Evolutionary conservation across 1,140 invertebrate genomes (phyloP).

Genomic region (Episyrphus balteatus): DNA sequence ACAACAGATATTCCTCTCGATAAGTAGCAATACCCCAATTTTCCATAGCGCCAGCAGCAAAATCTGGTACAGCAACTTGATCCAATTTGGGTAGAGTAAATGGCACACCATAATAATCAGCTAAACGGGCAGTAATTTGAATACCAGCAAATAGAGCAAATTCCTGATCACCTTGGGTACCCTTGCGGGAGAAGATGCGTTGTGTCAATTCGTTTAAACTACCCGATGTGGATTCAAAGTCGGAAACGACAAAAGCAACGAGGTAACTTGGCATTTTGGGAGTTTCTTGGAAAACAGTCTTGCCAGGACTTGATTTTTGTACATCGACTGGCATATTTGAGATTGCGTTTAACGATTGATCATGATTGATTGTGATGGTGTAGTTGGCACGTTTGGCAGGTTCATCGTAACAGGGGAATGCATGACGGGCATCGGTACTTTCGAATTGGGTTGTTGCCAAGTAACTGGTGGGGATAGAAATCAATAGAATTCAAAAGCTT

Average conservation of each 20-base stretch:
- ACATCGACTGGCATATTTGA: slow-evolving; percentile 57
- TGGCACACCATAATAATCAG: slow-evolving; percentile 19
- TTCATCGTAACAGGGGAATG: slow-evolving; percentile 86
- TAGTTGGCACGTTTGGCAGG: slow-evolving; percentile 72
- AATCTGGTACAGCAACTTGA: slow-evolving; percentile 30
- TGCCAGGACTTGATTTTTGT: slow-evolving; percentile 14
- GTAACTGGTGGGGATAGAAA: slow-evolving; percentile 41
- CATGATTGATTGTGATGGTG: slow-evolving; percentile 49
- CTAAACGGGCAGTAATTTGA: slow-evolving; percentile 22
- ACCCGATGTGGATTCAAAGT: slow-evolving; percentile 40
- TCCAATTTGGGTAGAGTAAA: slow-evolving; percentile 30
- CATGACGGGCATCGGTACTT: slow-evolving; percentile 63
- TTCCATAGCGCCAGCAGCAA: slow-evolving; percentile 35
- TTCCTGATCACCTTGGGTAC: slow-evolving; percentile 24
- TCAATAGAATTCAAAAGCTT: no score
- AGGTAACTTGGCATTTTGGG: slow-evolving; percentile 26
- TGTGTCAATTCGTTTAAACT: slow-evolving; percentile 29
- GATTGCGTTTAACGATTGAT: slow-evolving; percentile 47
- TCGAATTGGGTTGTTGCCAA: slow-evolving; percentile 71
- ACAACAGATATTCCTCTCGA: slow-evolving; percentile 27
- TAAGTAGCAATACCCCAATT: slow-evolving; percentile 35
- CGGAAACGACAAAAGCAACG: slow-evolving; percentile 32
- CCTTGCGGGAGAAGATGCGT: slow-evolving; percentile 26
- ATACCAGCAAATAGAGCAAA: slow-evolving; percentile 27
- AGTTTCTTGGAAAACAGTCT: slow-evolving; percentile 18